These are phyloP conservation scores for Drosophila rellima DNA, from an alignment of 2,888 invertebrate genomes.

Conservation along the genomic window DNA sequence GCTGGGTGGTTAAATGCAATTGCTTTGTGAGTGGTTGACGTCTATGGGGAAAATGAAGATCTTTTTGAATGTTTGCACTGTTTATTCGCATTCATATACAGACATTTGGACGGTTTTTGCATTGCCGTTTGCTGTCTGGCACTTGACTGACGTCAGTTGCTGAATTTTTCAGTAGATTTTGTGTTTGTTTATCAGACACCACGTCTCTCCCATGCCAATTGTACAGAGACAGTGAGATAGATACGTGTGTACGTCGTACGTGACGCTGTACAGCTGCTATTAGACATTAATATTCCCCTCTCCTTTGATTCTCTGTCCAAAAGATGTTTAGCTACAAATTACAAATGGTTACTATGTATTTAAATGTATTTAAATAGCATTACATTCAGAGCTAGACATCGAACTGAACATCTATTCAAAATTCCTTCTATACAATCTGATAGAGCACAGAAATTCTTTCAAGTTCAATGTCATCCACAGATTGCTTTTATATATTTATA, in stretches of 20 bases:
- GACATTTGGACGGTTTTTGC: constrained; percentile 36
- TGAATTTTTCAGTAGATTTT: constrained; percentile 27
- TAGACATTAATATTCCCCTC: neutral
- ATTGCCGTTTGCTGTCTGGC: constrained; percentile 52
- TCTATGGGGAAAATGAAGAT: constrained; percentile 31
- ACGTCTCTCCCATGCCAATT: constrained; percentile 22
- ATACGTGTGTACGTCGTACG: constrained; percentile 23
- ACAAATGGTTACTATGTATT: constrained; percentile 36
- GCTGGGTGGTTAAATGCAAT: constrained; percentile 28
- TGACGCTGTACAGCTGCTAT: constrained; percentile 51
- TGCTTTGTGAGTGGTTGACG: constrained; percentile 22
- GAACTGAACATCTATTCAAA: constrained; percentile 20
- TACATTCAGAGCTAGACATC: constrained; percentile 17
- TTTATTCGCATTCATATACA: constrained; percentile 40
- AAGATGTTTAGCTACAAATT: neutral
- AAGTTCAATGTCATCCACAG: constrained; percentile 71
- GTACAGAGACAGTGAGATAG: constrained; percentile 7
- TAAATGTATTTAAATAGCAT: constrained; percentile 35
- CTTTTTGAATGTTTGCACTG: constrained; percentile 42
- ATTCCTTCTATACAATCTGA: constrained; percentile 10
- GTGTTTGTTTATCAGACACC: constrained; percentile 47
- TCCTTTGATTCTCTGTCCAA: neutral
- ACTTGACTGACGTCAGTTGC: constrained; percentile 62
- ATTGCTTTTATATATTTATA: constrained; percentile 5
- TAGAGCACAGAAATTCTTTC: constrained; percentile 46